Evolutionary conservation across 2,888 invertebrate genomes (phyloP).

Genomic region (Meliscaeva auricollis): DNA sequence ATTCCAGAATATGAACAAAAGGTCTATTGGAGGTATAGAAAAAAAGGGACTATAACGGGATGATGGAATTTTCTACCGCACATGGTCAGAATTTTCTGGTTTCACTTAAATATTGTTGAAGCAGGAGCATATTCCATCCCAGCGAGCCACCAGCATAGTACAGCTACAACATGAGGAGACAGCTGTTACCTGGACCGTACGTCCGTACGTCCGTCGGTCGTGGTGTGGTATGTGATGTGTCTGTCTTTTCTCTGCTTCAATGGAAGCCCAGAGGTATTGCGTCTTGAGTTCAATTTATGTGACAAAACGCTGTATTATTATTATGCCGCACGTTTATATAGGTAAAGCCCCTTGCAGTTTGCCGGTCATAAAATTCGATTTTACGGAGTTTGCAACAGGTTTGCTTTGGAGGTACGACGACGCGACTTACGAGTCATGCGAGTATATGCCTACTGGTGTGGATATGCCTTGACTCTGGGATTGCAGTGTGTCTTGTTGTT

Average conservation of each 20-base stretch:
- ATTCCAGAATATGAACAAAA: slow-evolving; percentile 30
- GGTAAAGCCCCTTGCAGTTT: slow-evolving; percentile 43
- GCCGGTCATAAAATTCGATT: slow-evolving; percentile 70
- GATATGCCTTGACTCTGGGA: slow-evolving; percentile 13
- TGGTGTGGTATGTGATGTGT: slow-evolving; percentile 26
- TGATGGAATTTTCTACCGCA: slow-evolving; percentile 50
- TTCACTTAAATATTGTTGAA: slow-evolving; percentile 46
- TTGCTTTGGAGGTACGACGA: slow-evolving; percentile 36
- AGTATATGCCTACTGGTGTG: background rate
- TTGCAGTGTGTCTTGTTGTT: slow-evolving; percentile 28
- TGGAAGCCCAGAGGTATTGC: slow-evolving; percentile 54
- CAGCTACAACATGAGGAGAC: slow-evolving; percentile 12
- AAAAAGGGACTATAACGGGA: slow-evolving; percentile 74
- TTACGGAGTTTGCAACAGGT: slow-evolving; percentile 67
- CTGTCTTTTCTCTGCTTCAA: slow-evolving; percentile 35
- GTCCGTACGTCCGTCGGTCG: no score
- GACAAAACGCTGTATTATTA: slow-evolving; percentile 74
- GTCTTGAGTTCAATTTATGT: slow-evolving; percentile 68
- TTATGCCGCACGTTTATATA: slow-evolving; percentile 30
- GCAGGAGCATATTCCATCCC: slow-evolving; percentile 3
- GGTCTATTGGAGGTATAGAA: slow-evolving; percentile 38
- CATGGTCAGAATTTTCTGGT: slow-evolving; percentile 63
- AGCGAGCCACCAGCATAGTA: background rate
- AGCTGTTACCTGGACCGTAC: slow-evolving; percentile 59
- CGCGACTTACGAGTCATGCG: no score